These are phyloP conservation scores for Suncus etruscus DNA, from an alignment of 2,113 vertebrate genomes.

Conservation along the genomic window DNA sequence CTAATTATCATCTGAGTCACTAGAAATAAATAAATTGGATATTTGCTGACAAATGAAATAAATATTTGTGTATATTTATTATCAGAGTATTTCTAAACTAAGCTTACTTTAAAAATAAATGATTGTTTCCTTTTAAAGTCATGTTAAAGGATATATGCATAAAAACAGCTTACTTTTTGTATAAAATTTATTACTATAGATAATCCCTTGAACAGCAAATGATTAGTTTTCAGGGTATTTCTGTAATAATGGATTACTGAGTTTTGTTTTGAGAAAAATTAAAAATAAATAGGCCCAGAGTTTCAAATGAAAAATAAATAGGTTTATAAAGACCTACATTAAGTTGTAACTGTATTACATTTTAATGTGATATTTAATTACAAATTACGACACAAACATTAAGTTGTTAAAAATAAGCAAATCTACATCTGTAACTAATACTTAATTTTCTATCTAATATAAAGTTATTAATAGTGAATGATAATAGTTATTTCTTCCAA, in stretches of 20 bases:
- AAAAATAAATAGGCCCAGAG: neutral
- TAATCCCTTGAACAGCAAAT: conserved; percentile 18
- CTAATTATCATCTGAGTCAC: conserved; percentile 19
- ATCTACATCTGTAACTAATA: conserved; percentile 20
- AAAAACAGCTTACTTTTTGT: neutral
- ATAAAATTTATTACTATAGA: neutral
- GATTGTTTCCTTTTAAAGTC: conserved; percentile 17
- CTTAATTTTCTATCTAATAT: conserved; percentile 10
- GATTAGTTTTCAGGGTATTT: conserved; percentile 4
- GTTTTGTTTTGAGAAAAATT: conserved; percentile 61
- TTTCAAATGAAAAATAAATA: conserved; percentile 46
- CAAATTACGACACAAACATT: conserved; percentile 39
- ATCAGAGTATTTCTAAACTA: conserved; percentile 6
- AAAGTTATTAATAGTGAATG: conserved; percentile 23
- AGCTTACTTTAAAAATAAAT: conserved; percentile 13
- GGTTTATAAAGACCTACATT: neutral
- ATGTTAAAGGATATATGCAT: neutral
- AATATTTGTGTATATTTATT: neutral
- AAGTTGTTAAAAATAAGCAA: conserved; percentile 15
- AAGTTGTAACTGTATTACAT: conserved; percentile 52
- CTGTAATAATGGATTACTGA: neutral
- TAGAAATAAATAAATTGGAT: neutral
- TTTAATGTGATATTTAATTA: conserved; percentile 54
- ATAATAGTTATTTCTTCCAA: neutral
- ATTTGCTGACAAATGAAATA: neutral